phyloP scores from a whole-genome alignment of 2,113 vertebrate genomes.

The Cervus canadensis region DNA sequence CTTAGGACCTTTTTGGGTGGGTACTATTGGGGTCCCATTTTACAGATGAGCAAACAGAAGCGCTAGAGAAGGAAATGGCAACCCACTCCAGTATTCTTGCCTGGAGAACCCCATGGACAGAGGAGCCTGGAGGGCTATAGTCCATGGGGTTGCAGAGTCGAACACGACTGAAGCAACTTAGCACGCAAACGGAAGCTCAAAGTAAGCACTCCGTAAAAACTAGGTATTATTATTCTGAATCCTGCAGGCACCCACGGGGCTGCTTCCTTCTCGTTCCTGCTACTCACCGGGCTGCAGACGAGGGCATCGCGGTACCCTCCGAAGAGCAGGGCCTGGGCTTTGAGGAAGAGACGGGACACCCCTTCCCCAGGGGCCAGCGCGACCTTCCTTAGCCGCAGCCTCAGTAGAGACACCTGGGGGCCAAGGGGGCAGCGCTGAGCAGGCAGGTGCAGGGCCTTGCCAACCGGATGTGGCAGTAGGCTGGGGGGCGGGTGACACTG shows the following conservation, averaged over 20 bases:
- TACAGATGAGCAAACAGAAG: neutral
- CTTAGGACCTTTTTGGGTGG: neutral
- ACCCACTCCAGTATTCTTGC: neutral
- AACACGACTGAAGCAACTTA: neutral
- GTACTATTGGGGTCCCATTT: neutral
- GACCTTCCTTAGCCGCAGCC: slow-evolving; percentile 85
- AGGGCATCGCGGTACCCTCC: slow-evolving; percentile 90
- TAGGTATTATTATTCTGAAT: neutral
- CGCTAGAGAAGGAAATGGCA: neutral
- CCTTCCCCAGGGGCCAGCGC: slow-evolving; percentile 86
- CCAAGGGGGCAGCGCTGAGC: neutral
- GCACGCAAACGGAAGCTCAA: neutral
- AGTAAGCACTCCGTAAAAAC: neutral
- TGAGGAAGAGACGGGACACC: slow-evolving; percentile 89
- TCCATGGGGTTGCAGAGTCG: neutral
- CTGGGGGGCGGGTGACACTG: slow-evolving; percentile 25
- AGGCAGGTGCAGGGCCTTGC: neutral
- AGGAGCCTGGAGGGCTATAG: neutral
- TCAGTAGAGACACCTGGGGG: slow-evolving; percentile 84
- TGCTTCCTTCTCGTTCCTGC: fast-evolving
- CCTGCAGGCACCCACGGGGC: neutral
- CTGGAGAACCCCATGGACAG: neutral
- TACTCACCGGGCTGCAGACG: slow-evolving; percentile 72
- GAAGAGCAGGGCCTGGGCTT: slow-evolving; percentile 89
- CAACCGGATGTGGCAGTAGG: fast-evolving